A percentile compares a stretch with the other conserved stretches of the same genome.
These are phyloP conservation scores for Piezodorus guildinii DNA, from an alignment of 1,140 invertebrate genomes.

Conservation along the genomic window DNA sequence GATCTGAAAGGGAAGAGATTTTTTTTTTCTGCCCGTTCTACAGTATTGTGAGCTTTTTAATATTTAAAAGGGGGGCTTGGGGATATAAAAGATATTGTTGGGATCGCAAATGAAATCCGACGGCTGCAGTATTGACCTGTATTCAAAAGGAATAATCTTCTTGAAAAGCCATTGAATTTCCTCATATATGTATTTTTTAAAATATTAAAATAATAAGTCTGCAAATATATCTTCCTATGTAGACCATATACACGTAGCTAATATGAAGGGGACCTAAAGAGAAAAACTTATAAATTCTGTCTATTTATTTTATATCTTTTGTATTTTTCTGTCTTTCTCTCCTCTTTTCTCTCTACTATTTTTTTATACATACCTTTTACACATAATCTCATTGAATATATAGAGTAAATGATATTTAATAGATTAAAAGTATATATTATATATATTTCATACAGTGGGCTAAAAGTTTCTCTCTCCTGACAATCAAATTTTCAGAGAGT, in stretches of 20 bases:
- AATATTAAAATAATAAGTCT: constrained; percentile 7
- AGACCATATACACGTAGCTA: not conserved
- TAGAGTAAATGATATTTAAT: not conserved
- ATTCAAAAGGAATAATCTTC: no score
- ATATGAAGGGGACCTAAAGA: constrained; percentile 12
- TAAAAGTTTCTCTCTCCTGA: constrained; percentile 12
- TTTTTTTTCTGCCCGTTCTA: not conserved
- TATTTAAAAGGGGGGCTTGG: not conserved
- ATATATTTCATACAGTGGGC: constrained; percentile 12
- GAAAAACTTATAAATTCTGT: constrained; percentile 6
- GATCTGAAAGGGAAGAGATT: constrained; percentile 16
- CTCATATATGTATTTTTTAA: constrained; percentile 7
- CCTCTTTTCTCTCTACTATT: constrained; percentile 5
- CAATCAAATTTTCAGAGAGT: constrained; percentile 14
- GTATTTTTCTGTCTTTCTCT: constrained; percentile 4
- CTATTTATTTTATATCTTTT: constrained; percentile 4
- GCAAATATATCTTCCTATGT: constrained; percentile 12
- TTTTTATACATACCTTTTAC: constrained; percentile 3
- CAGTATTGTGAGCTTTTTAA: not conserved
- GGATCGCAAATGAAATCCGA: no score
- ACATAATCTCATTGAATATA: not conserved
- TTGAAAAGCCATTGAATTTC: not conserved
- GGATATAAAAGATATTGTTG: no score
- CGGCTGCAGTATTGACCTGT: no score
- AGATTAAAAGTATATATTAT: not conserved